These are phyloP conservation scores for Trichosurus vulpecula DNA, from an alignment of 2,797 vertebrate genomes.

Conservation along the genomic window DNA sequence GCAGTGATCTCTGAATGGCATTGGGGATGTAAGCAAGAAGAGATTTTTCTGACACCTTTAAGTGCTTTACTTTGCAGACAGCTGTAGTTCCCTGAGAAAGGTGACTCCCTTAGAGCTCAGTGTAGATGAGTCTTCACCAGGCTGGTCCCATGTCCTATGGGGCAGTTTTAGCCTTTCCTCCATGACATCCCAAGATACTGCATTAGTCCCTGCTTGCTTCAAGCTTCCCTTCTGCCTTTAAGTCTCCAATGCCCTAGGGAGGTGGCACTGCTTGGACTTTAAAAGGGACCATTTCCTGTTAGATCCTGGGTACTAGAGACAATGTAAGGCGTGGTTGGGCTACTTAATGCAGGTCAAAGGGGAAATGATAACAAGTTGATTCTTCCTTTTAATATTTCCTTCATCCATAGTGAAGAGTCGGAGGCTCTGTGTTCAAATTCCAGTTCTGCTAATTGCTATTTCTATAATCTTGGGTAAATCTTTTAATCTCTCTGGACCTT, in stretches of 20 bases:
- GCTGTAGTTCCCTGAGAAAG: background rate
- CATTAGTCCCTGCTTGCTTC: background rate
- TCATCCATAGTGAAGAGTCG: background rate
- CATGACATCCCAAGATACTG: background rate
- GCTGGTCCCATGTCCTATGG: background rate
- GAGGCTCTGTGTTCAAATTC: background rate
- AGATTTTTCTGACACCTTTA: background rate
- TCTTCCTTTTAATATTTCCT: background rate
- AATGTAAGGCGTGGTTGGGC: background rate
- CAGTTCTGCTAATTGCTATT: background rate
- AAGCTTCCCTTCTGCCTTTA: background rate
- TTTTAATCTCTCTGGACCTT: background rate
- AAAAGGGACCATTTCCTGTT: background rate
- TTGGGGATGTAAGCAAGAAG: background rate
- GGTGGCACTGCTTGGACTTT: background rate
- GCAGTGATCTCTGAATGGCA: background rate
- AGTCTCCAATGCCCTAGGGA: background rate
- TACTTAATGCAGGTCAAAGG: background rate
- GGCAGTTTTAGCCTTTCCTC: background rate
- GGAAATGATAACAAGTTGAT: background rate
- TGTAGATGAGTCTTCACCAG: rapidly evolving
- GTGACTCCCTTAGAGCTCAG: background rate
- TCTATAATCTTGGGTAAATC: background rate
- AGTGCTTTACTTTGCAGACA: background rate
- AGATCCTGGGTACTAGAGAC: background rate